phyloP scores from a whole-genome alignment of 2,888 invertebrate species.

The Callimorpha dominula region DNA sequence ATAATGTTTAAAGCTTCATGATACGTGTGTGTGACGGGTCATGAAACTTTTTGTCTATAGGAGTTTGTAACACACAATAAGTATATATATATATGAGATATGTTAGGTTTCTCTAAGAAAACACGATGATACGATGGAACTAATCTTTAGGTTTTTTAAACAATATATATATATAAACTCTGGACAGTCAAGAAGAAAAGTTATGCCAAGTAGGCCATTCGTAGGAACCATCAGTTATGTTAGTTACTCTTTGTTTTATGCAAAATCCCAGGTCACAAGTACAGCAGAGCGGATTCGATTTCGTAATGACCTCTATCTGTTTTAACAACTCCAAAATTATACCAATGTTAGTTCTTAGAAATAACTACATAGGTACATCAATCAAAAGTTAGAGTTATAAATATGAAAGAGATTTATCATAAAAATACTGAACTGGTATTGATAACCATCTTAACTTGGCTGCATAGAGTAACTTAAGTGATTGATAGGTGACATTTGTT shows the following conservation, averaged over 20 bases:
- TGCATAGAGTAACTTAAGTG: neutral
- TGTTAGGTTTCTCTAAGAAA: too few relatives aligned
- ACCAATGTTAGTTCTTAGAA: neutral
- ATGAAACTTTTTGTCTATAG: too few relatives aligned
- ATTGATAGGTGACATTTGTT: constrained; percentile 29
- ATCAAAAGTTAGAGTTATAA: neutral
- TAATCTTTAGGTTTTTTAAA: too few relatives aligned
- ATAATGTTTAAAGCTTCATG: neutral
- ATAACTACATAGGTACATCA: too few relatives aligned
- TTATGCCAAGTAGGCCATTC: too few relatives aligned
- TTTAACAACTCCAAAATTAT: neutral
- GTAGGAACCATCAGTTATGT: neutral
- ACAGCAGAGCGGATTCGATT: neutral
- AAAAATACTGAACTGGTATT: constrained; percentile 5
- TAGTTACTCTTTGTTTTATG: neutral
- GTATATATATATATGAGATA: too few relatives aligned
- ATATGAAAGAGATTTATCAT: constrained; percentile 17
- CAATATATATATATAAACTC: too few relatives aligned
- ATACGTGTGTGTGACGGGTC: neutral
- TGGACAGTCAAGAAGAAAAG: too few relatives aligned
- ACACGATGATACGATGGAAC: too few relatives aligned
- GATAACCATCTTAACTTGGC: neutral
- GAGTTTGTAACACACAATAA: too few relatives aligned
- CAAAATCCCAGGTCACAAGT: neutral
- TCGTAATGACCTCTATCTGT: neutral